Evolutionary conservation across 2,888 invertebrate genomes (phyloP).

Genomic region (Temnothorax ravouxi): DNA sequence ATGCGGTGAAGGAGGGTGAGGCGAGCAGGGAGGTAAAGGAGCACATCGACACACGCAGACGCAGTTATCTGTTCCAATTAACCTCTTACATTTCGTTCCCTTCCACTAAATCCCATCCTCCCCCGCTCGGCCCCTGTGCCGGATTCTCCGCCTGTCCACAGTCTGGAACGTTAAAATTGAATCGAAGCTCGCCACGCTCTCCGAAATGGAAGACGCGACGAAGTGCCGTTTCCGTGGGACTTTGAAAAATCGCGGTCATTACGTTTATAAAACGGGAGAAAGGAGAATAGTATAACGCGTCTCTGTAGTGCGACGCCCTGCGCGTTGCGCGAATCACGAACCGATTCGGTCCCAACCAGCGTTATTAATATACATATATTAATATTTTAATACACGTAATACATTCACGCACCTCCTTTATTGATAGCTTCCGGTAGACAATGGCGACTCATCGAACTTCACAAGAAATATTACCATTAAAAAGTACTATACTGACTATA

Average conservation of each 20-base stretch:
- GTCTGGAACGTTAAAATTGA: conserved; percentile 75
- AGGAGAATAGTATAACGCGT: neutral
- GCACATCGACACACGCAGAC: conserved; percentile 74
- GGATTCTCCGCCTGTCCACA: conserved; percentile 57
- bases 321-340: too few relatives aligned
- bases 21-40: conserved; percentile 34
- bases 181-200: conserved; percentile 69
- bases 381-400: neutral
- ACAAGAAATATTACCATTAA: conserved; percentile 33
- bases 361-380: conserved; percentile 31
- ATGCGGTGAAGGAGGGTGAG: conserved; percentile 8
- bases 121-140: conserved; percentile 29
- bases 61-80: conserved; percentile 79
- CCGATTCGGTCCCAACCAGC: neutral
- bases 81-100: conserved; percentile 79
- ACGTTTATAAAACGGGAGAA: conserved; percentile 23
- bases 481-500: conserved; percentile 25
- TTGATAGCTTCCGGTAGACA: conserved; percentile 22
- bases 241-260: conserved; percentile 45
- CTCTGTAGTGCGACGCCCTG: neutral
- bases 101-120: conserved; percentile 61
- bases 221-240: conserved; percentile 67
- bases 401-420: neutral
- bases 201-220: conserved; percentile 63
- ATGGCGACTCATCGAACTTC: conserved; percentile 34